A percentile compares a stretch with the other conserved stretches of the same genome.
Conservation (phyloP, 2,113 vertebrate species). For the Alethe diademata region DNA sequence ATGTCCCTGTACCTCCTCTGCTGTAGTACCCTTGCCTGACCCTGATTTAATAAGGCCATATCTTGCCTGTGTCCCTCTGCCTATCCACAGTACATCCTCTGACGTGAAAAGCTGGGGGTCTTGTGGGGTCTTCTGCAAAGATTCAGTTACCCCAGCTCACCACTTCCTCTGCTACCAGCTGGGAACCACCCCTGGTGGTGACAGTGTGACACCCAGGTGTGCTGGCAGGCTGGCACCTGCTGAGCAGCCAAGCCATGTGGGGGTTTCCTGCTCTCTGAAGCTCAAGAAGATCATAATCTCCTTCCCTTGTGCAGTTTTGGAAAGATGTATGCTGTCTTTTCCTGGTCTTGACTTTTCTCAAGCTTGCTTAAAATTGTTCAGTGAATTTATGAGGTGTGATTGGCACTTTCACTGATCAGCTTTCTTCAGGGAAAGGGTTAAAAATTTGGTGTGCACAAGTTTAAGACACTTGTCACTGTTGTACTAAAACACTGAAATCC, state of each 20-base stretch:
- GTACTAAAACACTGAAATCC: neutral
- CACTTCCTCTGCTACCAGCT: neutral
- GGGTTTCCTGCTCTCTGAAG: neutral
- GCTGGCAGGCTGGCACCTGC: neutral
- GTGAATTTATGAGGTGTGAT: neutral
- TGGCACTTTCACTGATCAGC: fast-evolving
- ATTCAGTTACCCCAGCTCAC: neutral
- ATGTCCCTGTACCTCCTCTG: neutral
- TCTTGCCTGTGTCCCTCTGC: neutral
- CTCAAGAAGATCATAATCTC: fast-evolving
- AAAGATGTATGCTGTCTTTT: fast-evolving
- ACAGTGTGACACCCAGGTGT: neutral
- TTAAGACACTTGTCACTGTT: neutral
- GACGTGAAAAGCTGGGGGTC: neutral
- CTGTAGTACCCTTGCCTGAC: neutral
- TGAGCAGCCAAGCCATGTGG: fast-evolving
- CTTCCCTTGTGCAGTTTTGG: neutral
- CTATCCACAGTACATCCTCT: fast-evolving
- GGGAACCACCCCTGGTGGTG: neutral
- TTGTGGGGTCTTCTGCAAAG: neutral
- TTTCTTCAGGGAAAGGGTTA: neutral
- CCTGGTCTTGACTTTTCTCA: neutral
- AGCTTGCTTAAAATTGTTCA: neutral
- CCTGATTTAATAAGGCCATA: neutral
- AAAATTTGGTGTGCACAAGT: neutral